These are phyloP conservation scores for Sprattus sprattus DNA, from an alignment of 2,113 vertebrate species.

Conservation along the genomic window DNA sequence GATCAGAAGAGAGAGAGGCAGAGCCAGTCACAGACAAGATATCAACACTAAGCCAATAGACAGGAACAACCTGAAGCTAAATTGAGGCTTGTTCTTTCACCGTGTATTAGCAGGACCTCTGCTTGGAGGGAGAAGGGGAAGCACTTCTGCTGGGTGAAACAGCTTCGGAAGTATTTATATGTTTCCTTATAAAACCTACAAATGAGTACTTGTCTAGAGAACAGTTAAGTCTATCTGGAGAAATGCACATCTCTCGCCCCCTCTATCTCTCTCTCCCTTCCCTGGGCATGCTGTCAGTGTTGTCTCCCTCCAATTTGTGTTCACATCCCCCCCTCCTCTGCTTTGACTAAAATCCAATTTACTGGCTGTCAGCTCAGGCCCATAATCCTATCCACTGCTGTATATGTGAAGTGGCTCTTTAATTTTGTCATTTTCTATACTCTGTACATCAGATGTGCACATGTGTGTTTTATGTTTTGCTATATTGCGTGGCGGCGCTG, in stretches of 20 bases:
- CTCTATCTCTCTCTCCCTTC: not conserved
- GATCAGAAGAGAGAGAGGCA: slow-evolving; percentile 39
- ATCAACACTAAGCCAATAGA: slow-evolving; percentile 38
- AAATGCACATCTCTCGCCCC: not conserved
- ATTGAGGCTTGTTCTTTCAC: slow-evolving; percentile 40
- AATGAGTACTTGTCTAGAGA: slow-evolving; percentile 34
- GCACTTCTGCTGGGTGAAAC: not conserved
- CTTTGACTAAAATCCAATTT: slow-evolving; percentile 82
- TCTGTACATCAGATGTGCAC: slow-evolving; percentile 42
- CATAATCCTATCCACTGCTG: slow-evolving; percentile 75
- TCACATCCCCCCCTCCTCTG: slow-evolving; percentile 54
- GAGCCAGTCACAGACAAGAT: slow-evolving; percentile 31
- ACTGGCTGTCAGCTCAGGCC: slow-evolving; percentile 78
- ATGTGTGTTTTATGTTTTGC: slow-evolving; percentile 23
- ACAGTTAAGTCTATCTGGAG: slow-evolving; percentile 38
- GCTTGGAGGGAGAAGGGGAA: slow-evolving; percentile 15
- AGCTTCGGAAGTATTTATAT: slow-evolving; percentile 2
- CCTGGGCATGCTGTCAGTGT: slow-evolving; percentile 65
- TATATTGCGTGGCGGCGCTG: not conserved
- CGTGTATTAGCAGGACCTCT: slow-evolving; percentile 32
- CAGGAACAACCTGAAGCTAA: slow-evolving; percentile 45
- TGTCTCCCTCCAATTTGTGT: slow-evolving; percentile 73
- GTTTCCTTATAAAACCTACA: not conserved
- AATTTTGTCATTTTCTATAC: slow-evolving; percentile 72
- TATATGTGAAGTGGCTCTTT: slow-evolving; percentile 74